phyloP scores from a whole-genome alignment of 2,888 invertebrate genomes.

The Protonemura montana region DNA sequence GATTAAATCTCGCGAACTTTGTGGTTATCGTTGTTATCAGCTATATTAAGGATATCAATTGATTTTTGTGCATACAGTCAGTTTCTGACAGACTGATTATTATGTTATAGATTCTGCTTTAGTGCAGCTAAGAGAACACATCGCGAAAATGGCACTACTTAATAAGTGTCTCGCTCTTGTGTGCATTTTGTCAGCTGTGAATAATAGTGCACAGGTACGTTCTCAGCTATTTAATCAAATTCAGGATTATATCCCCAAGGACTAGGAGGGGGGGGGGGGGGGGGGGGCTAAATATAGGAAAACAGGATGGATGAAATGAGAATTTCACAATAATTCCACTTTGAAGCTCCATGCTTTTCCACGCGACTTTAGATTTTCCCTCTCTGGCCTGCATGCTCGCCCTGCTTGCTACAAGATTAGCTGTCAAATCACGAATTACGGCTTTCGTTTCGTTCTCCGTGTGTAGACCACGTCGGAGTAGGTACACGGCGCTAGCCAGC shows the following conservation, averaged over 20 bases:
- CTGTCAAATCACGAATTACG: constrained; percentile 29
- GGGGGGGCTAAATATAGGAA: constrained; percentile 13
- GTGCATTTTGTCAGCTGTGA: constrained; percentile 25
- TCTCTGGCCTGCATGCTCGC: background rate
- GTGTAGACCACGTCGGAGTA: background rate
- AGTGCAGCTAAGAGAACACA: background rate
- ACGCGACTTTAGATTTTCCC: constrained; percentile 25
- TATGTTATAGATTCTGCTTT: background rate
- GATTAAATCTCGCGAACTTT: background rate
- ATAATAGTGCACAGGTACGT: constrained; percentile 29
- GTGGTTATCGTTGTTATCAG: background rate
- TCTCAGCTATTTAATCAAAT: constrained; percentile 30
- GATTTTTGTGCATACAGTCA: background rate
- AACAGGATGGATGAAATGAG: constrained; percentile 21
- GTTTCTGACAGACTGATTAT: background rate
- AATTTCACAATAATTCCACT: constrained; percentile 1
- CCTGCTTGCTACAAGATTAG: constrained; percentile 22
- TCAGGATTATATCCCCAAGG: constrained; percentile 23
- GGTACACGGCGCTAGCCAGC: too few species aligned
- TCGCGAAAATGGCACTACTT: background rate
- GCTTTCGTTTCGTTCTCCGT: background rate
- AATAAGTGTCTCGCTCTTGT: background rate
- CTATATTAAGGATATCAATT: background rate
- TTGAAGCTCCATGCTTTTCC: constrained; percentile 9
- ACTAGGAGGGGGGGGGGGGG: too few species aligned